Base-by-base conservation (phyloP, 2,888 invertebrate species). In the Tetheella fluctuosa region DNA sequence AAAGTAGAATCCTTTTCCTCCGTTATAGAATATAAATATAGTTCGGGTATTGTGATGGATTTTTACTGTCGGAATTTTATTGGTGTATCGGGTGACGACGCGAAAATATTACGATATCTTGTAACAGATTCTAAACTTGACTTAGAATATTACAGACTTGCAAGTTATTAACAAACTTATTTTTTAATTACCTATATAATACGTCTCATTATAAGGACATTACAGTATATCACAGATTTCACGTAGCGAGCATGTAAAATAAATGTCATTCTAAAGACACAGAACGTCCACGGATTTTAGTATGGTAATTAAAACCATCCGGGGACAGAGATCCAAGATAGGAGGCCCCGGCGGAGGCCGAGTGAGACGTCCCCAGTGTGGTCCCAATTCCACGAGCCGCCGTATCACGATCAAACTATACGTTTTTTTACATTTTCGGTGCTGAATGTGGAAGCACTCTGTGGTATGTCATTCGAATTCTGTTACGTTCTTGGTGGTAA, bases 331-430 rank as follows among this genome's bases (percentile, higher is more conserved):
- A 90, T 91, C 71, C 64, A 52, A 86, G 90, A 91, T 91, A 90
- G 77, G 64, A 71, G 34, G 70, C 77, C 81, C 83, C 79, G 81
- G 75, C 75, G 81, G 80, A 48, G 48, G 48, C 83, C 79, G 85
- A 88, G 85, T 88, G 84, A 89, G 86, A 79, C 83, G 77, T 89
- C 81, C 80, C 86, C 75, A 48, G 88, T 90, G 91, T 89, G 90
- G 90, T 90, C 90, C 77, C 78, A 74, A 73, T 81, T 82, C 81
- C 86, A 80, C 83, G 83, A 82, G 79, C 76, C 69, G 59, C 67
- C 70, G 67, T 88, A 88, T 88, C 88, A 77, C 82, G 86, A 90
- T 90, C 85, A 74, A 77, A 83, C 78, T 48, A 48, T 48, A 48
- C 48, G 48, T 57, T 48, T 48, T 48, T 48, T 48, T 48, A 48